Percentiles rank a stretch among this genome's conserved stretches.
These are phyloP conservation scores for Tursiops truncatus DNA, from an alignment of 2,113 vertebrate genomes.

Conservation along the genomic window DNA sequence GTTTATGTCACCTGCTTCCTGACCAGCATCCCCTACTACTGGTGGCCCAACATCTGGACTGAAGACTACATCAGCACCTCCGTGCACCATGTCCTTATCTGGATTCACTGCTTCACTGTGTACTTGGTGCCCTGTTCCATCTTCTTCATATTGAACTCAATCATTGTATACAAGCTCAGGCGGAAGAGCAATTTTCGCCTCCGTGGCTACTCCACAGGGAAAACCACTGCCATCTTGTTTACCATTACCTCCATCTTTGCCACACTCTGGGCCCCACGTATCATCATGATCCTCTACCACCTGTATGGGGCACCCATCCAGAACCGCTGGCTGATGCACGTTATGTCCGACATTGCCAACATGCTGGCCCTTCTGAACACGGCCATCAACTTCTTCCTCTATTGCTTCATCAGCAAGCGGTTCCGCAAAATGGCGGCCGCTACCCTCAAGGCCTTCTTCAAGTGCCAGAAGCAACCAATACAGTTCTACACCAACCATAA, in stretches of 20 bases:
- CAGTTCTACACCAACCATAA: constrained; percentile 97
- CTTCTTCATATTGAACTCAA: constrained; percentile 95
- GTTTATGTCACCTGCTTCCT: constrained; percentile 94
- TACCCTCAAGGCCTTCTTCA: constrained; percentile 92
- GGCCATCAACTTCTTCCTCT: constrained; percentile 98
- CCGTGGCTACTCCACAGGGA: constrained; percentile 95
- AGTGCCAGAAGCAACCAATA: constrained; percentile 92
- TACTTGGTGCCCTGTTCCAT: constrained; percentile 96
- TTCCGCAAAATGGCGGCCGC: constrained; percentile 95
- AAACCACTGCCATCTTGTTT: constrained; percentile 96
- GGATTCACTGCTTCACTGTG: constrained; percentile 94
- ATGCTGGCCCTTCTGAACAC: constrained; percentile 98
- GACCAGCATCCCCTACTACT: constrained; percentile 95
- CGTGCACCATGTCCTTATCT: constrained; percentile 93
- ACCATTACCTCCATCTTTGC: constrained; percentile 97
- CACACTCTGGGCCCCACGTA: constrained; percentile 94
- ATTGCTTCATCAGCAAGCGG: constrained; percentile 98
- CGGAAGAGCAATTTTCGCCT: constrained; percentile 93
- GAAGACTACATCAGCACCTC: constrained; percentile 89
- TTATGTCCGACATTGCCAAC: constrained; percentile 93
- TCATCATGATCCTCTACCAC: constrained; percentile 95
- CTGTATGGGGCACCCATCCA: constrained; percentile 91
- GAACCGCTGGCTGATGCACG: constrained; percentile 90
- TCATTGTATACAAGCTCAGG: constrained; percentile 93
- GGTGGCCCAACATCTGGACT: constrained; percentile 98